Conservation (phyloP, 2,888 invertebrate species). For the Salticus scenicus region DNA sequence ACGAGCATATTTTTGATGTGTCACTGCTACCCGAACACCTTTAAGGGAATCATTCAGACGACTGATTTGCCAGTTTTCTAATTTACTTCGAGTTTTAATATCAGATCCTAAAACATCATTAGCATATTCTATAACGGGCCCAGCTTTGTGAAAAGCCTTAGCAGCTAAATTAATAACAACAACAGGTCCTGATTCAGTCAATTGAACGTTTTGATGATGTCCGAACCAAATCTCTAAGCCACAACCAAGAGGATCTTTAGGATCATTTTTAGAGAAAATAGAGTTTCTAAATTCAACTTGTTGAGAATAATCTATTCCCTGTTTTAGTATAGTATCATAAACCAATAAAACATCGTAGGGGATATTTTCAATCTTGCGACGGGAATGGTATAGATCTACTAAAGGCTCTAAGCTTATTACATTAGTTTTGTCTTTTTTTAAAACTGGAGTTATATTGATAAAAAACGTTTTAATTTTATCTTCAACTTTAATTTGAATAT, state of each 20-base stretch:
- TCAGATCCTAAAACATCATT: conserved; percentile 7
- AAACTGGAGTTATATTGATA: conserved; percentile 34
- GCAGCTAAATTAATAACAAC: conserved; percentile 34
- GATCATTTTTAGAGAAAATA: conserved; percentile 5
- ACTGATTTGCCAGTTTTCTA: background rate
- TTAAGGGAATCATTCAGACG: background rate
- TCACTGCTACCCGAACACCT: conserved; percentile 25
- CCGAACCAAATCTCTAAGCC: conserved; percentile 46
- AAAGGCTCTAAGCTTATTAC: conserved; percentile 36
- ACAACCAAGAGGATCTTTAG: background rate
- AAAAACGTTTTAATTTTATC: conserved; percentile 5
- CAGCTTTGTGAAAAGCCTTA: conserved; percentile 35
- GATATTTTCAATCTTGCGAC: background rate
- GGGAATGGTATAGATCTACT: conserved; percentile 11
- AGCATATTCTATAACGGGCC: conserved; percentile 12
- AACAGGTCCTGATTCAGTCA: conserved; percentile 10
- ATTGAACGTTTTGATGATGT: conserved; percentile 32
- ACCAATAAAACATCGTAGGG: conserved; percentile 27
- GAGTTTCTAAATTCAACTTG: conserved; percentile 25
- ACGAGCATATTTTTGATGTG: conserved; percentile 26
- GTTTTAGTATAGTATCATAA: conserved; percentile 31
- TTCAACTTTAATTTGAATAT: background rate
- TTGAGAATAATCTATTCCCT: background rate
- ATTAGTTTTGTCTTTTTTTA: conserved; percentile 7
- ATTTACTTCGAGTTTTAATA: background rate